Conservation (phyloP, 2,797 vertebrate genomes). For the Anniella stebbinsi region DNA sequence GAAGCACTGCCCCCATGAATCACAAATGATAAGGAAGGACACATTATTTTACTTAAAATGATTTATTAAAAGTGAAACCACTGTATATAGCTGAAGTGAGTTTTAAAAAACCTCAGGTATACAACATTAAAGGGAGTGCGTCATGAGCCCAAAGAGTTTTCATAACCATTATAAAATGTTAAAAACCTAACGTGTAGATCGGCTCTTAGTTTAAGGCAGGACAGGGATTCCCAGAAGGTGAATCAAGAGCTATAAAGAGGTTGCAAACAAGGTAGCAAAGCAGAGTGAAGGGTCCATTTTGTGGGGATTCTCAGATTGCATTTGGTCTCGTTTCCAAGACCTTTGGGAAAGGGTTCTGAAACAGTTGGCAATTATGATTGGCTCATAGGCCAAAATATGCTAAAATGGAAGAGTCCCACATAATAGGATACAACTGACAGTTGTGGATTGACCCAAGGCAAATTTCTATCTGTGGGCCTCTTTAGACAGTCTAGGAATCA, state of each 20-base stretch:
- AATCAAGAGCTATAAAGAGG: background rate
- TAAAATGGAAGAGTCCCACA: background rate
- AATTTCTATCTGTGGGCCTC: background rate
- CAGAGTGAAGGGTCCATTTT: too few species aligned
- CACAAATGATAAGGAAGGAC: too few species aligned
- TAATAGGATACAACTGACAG: background rate
- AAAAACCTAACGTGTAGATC: too few species aligned
- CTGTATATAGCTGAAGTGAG: too few species aligned
- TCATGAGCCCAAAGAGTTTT: too few species aligned
- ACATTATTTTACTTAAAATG: too few species aligned
- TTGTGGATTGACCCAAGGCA: background rate
- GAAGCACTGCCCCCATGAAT: too few species aligned
- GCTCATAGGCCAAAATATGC: background rate
- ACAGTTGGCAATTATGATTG: background rate
- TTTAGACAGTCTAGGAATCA: slow-evolving; percentile 5
- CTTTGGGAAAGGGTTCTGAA: background rate
- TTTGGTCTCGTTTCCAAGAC: background rate
- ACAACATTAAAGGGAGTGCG: too few species aligned
- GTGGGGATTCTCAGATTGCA: too few species aligned
- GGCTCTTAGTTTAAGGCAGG: background rate
- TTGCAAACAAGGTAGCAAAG: background rate
- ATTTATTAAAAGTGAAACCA: too few species aligned
- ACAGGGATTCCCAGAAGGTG: background rate
- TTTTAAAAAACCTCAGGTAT: too few species aligned
- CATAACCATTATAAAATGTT: too few species aligned